Base-by-base conservation (phyloP, 2,113 vertebrate species). In the Dromas ardeola region DNA sequence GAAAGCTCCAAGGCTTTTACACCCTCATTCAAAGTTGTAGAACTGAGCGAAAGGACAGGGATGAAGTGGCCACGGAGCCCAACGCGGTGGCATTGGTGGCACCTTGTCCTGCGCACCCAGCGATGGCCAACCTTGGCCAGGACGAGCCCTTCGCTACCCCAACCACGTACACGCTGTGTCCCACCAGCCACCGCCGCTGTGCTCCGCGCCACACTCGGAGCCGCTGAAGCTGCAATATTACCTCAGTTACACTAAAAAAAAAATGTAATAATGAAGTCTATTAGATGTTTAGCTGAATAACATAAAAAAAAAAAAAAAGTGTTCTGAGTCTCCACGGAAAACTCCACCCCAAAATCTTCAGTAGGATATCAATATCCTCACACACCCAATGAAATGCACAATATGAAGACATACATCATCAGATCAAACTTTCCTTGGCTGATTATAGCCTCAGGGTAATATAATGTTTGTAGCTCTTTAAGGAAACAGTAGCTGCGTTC, bases 351-450 rank as follows among this genome's bases (percentile, higher is more conserved):
- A 82, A 91, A 96, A 91, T 93, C 86, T 96, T 96, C 70, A 26
- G 94, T 63, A 43, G 84, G 89, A 86, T 95, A 96, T 93, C 94
- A 96, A 83, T 93, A 94, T 88, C 93, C 67, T 87, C 91, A 52
- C 70, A 66, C 66, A 34, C 87, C 94, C 96, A 96, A 97, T 96
- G 95, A 96, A 97, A 95, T 40, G 67, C 78, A 79, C 74, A 85
- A 82, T 95, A 97, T 95, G 95, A 97, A 97, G 95, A 97, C 94
- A 96, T 97, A 97, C 94, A 96, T 97, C 94, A 95, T 96, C 94
- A 91, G 89, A 97, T 97, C 97, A 97, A 97, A 97, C 97, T 96
- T 95, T 96, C 94, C 87, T 86, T 96, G 94, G 94, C 93, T 95
- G 93, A 95, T 95, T 97, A 91, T 90, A 96, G 95, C 95, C 94